Evolutionary conservation across 2,888 invertebrate genomes (phyloP), one percentile per base, ranked within the genome.

Genomic region (Drosophila neonasuta): DNA sequence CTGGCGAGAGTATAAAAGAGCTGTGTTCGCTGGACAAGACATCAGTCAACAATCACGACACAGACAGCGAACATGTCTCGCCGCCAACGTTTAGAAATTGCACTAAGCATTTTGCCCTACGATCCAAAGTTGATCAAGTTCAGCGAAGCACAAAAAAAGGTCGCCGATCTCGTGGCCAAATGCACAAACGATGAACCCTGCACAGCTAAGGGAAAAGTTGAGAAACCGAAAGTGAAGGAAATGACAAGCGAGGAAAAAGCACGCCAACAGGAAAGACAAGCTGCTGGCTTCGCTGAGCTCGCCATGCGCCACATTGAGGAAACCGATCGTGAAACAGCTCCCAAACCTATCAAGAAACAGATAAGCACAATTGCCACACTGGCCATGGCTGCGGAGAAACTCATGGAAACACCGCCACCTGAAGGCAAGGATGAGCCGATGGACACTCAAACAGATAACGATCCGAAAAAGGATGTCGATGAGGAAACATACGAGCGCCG

Each of bases 81-180:
- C 41, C 87, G 82, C 29, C 87, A 86, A 51, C 75, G 82, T 8
- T 63, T 82, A 7, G 84, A 87, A 24, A 68, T 69, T 17, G 82
- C 87, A 0, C 57, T 87, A 15, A 75, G 59, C 61, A 69, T 68
- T 5, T 4, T 82, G 58, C 82, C 82, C 32, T 82, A 85, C 36
- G 52, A 77, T 5, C 34, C 54, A 6, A 56, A 52, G 11, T 3
- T 36, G 2, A 59, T 80, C 6, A 39, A 65, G 20, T 10, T 77
- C 1, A 69, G 87, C 0, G 45, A 29, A 1, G 56, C 42, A 1
- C 86, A 87, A n/a, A 30, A 49, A 6, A 29, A 63, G 15, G 86
- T 82, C 34, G 75, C 80, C 44, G 7, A 68, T 4, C 80, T 82
- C 5, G 72, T 87, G 11, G 75, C 68, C 9, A 63, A 68, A 6